Base-by-base conservation (phyloP, 2,113 vertebrate genomes). In the Actenoides hombroni region DNA sequence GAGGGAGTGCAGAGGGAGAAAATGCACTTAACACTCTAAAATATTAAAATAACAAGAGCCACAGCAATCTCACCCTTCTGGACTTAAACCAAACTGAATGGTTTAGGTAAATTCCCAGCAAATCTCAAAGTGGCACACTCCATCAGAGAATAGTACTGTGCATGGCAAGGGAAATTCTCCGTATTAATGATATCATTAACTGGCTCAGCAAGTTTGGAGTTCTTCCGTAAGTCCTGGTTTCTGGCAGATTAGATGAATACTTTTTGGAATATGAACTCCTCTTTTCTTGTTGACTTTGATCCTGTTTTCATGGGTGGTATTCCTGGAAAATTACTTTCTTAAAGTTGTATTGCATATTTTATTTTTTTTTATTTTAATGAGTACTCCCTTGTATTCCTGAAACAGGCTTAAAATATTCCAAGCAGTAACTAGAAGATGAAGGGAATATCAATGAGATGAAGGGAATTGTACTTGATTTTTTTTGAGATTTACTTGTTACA, bases 11-110 rank as follows among this genome's bases (percentile, higher is more conserved):
- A 5, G 51, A 91, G 77, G 81, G 74, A 69, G 53, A 95, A 91
- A 95, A 96, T 57, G 86, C 81, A 96, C 67, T 95, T 95, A 96
- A 92, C 74, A 71, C 89, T 94, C 74, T 82, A 25, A 95, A 94
- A 91, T 89, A 92, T 84, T 87, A 79, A 91, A 94, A 87, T 83
- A 85, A 95, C 77, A 86, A 81, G 86, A 96, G 79, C 86, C 77
- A 92, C 93, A 95, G 59, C 70, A 95, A 87, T 65, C 84, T 95
- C 84, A 64, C 56, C n/a, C 84, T 19, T 85, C 70, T 95, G 86
- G 81, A 87, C 44, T 64, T 89, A 53, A 87, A 95, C 40, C 81
- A 95, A 61, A 79, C 26, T 0, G 9, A 64, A 84, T 75, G 86
- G 48, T 84, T 95, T 95, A 95, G 91, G 81, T 95, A 85, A 89